Evolutionary conservation across 2,113 vertebrate species (phyloP), one percentile per base, ranked within the genome.

Genomic region (Pica pica): DNA sequence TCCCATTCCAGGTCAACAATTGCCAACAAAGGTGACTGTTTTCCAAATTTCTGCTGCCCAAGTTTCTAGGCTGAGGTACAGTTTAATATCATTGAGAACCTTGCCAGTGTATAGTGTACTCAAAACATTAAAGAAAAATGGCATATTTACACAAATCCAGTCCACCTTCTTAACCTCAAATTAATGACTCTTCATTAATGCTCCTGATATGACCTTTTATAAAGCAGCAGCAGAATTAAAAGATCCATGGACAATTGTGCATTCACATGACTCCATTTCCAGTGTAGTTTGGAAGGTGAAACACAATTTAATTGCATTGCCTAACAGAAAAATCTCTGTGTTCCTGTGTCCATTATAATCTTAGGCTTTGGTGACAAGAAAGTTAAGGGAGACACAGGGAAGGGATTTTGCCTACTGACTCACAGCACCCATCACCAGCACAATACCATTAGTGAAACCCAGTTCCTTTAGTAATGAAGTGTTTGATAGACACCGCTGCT

Each of bases 401-500:
- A 88, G 27, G 35, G 80, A 78, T 92, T 94, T 95, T 93, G 73
- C 73, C 88, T 74, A 49, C 83, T 88, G 93, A 78, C 71, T 92
- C 88, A 64, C 69, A 93, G 86, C 90, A 86, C 88, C 63, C 68
- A 83, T 78, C 76, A 78, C n/a, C 85, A 92, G 76, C 65, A 87
- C 95, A 97, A 95, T 39, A 55, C 77, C 79, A 90, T 93, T 92
- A 94, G 83, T 4, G 5, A 90, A 93, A 78, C 49, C 78, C 80
- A 53, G 86, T 89, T 65, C 89, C 80, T 90, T 95, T 86, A 93
- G 93, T 93, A 94, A 96, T 64, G 73, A 93, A 95, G 93, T 46
- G 42, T 78, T 91, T 94, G 90, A 96, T 56, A 84, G 94, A 95
- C 92, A 95, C 76, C 0, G 1, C 88, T 80, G 69, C 83, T 81